A percentile compares a stretch with the other conserved stretches of the same genome.
Conservation (phyloP, 2,797 vertebrate genomes). For the Crocidura indochinensis region DNA sequence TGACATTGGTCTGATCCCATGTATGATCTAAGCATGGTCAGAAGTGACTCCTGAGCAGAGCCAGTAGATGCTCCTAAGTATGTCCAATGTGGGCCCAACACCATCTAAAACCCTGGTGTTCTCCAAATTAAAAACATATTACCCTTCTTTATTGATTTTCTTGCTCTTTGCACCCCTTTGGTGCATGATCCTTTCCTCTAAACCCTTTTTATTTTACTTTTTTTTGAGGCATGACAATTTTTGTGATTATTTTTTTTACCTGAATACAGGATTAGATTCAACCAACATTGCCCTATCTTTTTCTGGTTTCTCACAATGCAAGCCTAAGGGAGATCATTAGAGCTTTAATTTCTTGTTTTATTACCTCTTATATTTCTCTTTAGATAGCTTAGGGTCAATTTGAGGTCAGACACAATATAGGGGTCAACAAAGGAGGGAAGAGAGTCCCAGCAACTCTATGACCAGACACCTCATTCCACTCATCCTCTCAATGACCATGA, state of each 20-base stretch:
- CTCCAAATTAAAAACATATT: background rate
- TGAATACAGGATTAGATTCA: background rate
- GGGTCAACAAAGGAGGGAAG: background rate
- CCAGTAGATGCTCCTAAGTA: no score
- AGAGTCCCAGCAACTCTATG: background rate
- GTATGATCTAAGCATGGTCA: no score
- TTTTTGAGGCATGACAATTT: background rate
- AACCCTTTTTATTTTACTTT: background rate
- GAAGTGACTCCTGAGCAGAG: no score
- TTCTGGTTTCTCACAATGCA: background rate
- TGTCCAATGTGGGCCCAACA: no score
- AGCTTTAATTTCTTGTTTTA: background rate
- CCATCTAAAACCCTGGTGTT: no score
- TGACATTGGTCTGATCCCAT: no score
- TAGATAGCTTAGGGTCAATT: background rate
- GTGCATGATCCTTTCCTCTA: background rate
- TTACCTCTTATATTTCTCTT: background rate
- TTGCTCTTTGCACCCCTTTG: background rate
- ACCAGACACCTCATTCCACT: background rate
- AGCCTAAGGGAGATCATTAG: background rate
- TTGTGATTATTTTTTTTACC: conserved; percentile 3
- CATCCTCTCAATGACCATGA: background rate
- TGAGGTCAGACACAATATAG: background rate
- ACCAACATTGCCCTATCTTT: no score
- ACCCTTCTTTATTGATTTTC: background rate